Evolutionary conservation across 1,140 invertebrate species (phyloP).

Genomic region (Theocolax elegans): DNA sequence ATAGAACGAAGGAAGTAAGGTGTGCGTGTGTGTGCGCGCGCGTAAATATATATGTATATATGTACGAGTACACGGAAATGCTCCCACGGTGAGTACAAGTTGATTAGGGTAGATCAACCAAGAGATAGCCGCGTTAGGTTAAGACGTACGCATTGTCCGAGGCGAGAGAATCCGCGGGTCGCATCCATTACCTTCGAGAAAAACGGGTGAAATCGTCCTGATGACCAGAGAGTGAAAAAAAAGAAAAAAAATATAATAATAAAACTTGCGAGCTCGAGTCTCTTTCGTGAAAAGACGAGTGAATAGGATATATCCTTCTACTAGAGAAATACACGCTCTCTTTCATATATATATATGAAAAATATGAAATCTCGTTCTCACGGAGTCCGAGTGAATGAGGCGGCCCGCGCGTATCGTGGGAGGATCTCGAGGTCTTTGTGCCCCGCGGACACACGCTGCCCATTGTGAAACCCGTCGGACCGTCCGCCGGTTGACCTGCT

Average conservation of each 20-base stretch:
- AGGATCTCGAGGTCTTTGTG: slow-evolving; percentile 63
- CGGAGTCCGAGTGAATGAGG: slow-evolving; percentile 44
- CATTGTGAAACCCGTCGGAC: slow-evolving; percentile 59
- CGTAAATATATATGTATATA: no score
- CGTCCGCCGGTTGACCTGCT: slow-evolving; percentile 63
- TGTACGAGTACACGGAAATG: no score
- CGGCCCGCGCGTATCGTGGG: slow-evolving; percentile 63
- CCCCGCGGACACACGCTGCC: slow-evolving; percentile 66
- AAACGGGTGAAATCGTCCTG: slow-evolving; percentile 61
- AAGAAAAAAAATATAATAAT: slow-evolving; percentile 3
- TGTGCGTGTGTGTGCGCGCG: no score
- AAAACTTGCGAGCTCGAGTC: background rate
- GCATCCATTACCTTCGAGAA: slow-evolving; percentile 7
- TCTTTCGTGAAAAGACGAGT: slow-evolving; percentile 34
- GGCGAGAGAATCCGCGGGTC: background rate
- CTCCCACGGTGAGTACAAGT: slow-evolving; percentile 28
- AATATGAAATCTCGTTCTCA: slow-evolving; percentile 69
- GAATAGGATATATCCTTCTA: background rate
- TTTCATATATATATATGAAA: no score
- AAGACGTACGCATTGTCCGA: slow-evolving; percentile 31
- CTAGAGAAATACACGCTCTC: no score
- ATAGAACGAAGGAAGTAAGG: no score
- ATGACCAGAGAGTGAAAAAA: slow-evolving; percentile 48
- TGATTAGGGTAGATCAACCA: slow-evolving; percentile 31
- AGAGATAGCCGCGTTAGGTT: background rate